Evolutionary conservation across 2,797 vertebrate species (phyloP).

Genomic region (Gallinago stenura): DNA sequence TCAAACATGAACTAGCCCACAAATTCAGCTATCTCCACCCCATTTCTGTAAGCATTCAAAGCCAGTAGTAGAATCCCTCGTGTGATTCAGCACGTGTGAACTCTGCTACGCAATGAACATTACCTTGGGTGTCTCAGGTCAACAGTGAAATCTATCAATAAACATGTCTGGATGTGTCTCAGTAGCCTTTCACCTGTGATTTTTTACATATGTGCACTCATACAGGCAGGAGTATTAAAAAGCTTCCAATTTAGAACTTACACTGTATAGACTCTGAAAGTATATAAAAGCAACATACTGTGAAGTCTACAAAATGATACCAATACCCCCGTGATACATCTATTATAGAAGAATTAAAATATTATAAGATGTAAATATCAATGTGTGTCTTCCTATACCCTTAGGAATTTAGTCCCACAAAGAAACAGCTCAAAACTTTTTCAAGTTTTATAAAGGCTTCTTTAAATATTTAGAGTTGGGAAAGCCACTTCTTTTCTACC

Average conservation of each 20-base stretch:
- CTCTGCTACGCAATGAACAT: background rate
- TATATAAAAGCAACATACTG: conserved; percentile 20
- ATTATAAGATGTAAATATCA: conserved; percentile 52
- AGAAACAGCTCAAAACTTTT: conserved; percentile 61
- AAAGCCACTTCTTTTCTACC: conserved; percentile 44
- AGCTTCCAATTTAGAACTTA: background rate
- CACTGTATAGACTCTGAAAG: background rate
- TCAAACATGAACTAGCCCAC: background rate
- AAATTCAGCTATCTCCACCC: background rate
- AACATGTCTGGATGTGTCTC: background rate
- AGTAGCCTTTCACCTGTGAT: background rate
- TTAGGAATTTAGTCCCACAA: conserved; percentile 51
- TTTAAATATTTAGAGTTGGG: conserved; percentile 75
- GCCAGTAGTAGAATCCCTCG: background rate
- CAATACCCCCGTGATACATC: background rate
- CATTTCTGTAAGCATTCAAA: background rate
- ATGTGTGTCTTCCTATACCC: conserved; percentile 19
- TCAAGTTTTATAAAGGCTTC: conserved; percentile 46
- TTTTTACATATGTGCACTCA: background rate
- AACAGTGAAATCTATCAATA: background rate
- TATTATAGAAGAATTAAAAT: conserved; percentile 60
- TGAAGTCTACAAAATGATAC: conserved; percentile 27
- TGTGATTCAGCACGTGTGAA: background rate
- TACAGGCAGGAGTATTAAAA: background rate
- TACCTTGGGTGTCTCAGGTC: background rate